Evolutionary conservation across 2,888 invertebrate genomes (phyloP), one percentile per base, ranked within the genome.

Genomic region (Hypercompe scribonia): DNA sequence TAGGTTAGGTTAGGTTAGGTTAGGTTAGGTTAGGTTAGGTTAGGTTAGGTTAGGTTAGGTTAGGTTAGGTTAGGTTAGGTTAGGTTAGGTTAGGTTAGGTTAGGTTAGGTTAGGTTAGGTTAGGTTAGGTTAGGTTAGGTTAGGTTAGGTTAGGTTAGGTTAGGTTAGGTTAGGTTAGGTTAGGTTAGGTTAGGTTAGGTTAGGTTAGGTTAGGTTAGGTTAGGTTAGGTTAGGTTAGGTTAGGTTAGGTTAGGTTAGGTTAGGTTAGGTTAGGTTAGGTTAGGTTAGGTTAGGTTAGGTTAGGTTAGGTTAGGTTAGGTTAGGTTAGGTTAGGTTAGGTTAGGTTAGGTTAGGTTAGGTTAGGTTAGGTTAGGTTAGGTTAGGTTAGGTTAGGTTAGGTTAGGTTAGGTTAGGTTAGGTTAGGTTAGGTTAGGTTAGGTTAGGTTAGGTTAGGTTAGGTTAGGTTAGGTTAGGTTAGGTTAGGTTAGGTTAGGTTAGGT

Each of bases 211-310:
- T n/a, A n/a, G n/a, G n/a, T n/a, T n/a, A n/a, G n/a, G n/a, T n/a
- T n/a, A n/a, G n/a, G n/a, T n/a, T n/a, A n/a, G n/a, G n/a, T n/a
- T n/a, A n/a, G n/a, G n/a, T n/a, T n/a, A n/a, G n/a, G n/a, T n/a
- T 36, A 36, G 36, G 70, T 70, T 70, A 73, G 73, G 75, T 75
- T 75, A 73, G 73, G 73, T 73, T 73, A 73, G 73, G 73, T 73
- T 73, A 73, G 73, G 73, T 73, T 73, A 73, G 73, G 73, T 73
- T 73, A 73, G 73, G 75, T 75, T 75, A 73, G 73, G 73, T 73
- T 73, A 73, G 73, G 73, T 73, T 73, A 73, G 73, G 73, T 73
- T 73, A 70, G 70, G 69, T 73, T 73, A 73, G 66, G 66, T 66
- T 66, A 66, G 66, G 66, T 66, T 66, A 66, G 70, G 70, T 70